phyloP scores from a whole-genome alignment of 2,888 invertebrate genomes.

The Meliscaeva auricollis region DNA sequence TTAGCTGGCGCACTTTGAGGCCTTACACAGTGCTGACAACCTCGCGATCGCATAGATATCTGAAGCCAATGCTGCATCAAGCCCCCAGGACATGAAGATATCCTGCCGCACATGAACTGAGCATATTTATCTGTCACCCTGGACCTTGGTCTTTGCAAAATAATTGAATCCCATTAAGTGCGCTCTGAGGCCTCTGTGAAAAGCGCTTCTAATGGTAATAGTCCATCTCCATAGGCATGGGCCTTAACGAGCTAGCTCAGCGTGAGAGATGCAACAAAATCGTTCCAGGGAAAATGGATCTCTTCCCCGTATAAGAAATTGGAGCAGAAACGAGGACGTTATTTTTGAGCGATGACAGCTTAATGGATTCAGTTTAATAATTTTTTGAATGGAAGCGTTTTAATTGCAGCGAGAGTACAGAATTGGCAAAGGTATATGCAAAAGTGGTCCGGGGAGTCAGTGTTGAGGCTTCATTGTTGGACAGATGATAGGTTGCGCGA shows the following conservation, averaged over 20 bases:
- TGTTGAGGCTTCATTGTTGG: conserved; percentile 26
- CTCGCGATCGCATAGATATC: conserved; percentile 29
- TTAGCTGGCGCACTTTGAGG: conserved; percentile 14
- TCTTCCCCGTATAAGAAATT: conserved; percentile 16
- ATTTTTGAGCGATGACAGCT: conserved; percentile 72
- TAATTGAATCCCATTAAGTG: conserved; percentile 74
- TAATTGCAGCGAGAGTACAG: conserved; percentile 53
- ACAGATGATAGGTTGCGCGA: conserved; percentile 5
- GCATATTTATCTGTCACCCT: conserved; percentile 73
- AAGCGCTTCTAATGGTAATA: conserved; percentile 61
- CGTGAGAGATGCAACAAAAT: conserved; percentile 52
- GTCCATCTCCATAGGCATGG: conserved; percentile 3
- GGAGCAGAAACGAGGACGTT: conserved; percentile 45
- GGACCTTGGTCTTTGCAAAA: conserved; percentile 62
- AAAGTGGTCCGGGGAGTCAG: conserved; percentile 38
- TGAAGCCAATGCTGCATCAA: not conserved
- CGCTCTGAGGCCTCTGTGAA: conserved; percentile 33
- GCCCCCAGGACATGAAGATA: conserved; percentile 64
- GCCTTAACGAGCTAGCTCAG: conserved; percentile 40
- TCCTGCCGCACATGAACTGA: conserved; percentile 55
- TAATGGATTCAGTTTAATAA: conserved; percentile 75
- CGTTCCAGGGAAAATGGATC: conserved; percentile 43
- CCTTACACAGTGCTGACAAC: conserved; percentile 37
- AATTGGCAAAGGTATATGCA: conserved; percentile 33
- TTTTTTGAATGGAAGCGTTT: conserved; percentile 71